phyloP scores from a whole-genome alignment of 2,888 invertebrate genomes.

The Pediacus dermestoides region DNA sequence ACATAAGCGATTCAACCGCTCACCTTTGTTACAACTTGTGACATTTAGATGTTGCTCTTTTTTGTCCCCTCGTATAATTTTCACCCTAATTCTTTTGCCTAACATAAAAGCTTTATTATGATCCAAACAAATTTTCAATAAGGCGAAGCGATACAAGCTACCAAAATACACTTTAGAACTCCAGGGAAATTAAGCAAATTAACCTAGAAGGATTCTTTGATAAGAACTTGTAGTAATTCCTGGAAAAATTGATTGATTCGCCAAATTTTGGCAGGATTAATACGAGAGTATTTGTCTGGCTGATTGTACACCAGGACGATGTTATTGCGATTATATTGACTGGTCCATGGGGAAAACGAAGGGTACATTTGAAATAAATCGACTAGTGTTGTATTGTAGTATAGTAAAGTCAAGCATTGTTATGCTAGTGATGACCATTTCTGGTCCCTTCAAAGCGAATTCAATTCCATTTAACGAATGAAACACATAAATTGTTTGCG shows the following conservation, averaged over 20 bases:
- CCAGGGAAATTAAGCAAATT: too few species aligned
- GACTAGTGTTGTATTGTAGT: constrained; percentile 44
- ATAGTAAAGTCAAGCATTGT: constrained; percentile 47
- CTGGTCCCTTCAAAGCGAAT: constrained; percentile 45
- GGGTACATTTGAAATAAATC: constrained; percentile 51
- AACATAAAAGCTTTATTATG: constrained; percentile 28
- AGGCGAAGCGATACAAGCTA: too few species aligned
- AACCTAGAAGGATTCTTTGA: too few species aligned
- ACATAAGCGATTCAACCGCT: constrained; percentile 29
- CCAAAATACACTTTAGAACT: too few species aligned
- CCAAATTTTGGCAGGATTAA: constrained; percentile 11
- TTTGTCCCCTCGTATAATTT: constrained; percentile 37
- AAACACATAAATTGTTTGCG: constrained; percentile 27
- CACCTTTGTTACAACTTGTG: constrained; percentile 38
- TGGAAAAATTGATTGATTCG: too few species aligned
- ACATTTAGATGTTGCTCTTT: constrained; percentile 41
- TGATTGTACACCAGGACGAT: constrained; percentile 44
- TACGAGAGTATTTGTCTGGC: constrained; percentile 33
- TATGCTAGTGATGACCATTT: constrained; percentile 48
- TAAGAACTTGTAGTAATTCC: too few species aligned
- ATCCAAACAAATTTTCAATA: constrained; percentile 22
- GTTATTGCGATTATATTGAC: constrained; percentile 54
- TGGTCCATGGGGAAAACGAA: constrained; percentile 48
- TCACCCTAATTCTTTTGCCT: constrained; percentile 39
- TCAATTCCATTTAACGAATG: constrained; percentile 41